Conservation (phyloP, 2,113 vertebrate genomes). For the Pyrgilauda ruficollis region DNA sequence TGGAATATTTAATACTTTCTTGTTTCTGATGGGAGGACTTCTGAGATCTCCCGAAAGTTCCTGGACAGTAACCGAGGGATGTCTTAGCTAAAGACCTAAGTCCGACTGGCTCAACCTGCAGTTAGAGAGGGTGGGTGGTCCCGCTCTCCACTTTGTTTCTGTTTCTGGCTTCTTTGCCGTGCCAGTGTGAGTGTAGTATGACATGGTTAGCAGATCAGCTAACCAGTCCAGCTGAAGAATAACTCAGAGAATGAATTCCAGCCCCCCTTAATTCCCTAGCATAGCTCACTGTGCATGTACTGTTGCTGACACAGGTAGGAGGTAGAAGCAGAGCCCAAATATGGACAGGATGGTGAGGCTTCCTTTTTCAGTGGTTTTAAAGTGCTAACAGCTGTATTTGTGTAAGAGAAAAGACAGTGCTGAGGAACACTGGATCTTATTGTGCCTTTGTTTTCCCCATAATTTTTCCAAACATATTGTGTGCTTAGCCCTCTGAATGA, state of each 20-base stretch:
- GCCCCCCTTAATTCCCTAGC: background rate
- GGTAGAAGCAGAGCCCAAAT: background rate
- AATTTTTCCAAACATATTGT: background rate
- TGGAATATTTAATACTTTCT: background rate
- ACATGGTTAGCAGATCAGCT: background rate
- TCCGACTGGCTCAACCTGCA: background rate
- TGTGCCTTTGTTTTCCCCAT: background rate
- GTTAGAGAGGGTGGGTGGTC: background rate
- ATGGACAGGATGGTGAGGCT: background rate
- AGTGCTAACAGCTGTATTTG: background rate
- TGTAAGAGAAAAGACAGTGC: background rate
- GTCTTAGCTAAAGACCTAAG: background rate
- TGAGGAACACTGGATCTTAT: background rate
- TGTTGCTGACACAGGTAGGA: background rate
- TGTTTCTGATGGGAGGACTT: background rate
- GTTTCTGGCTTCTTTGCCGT: background rate
- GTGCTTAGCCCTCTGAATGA: background rate
- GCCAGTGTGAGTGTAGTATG: background rate
- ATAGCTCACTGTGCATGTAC: rapidly evolving
- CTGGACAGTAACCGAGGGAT: background rate
- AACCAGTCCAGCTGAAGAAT: background rate
- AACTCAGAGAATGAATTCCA: background rate
- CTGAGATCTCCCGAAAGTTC: background rate
- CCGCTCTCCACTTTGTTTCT: background rate
- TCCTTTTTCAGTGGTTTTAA: background rate